Evolutionary conservation across 1,140 invertebrate genomes (phyloP).

Genomic region (Heliconius eleuchia): DNA sequence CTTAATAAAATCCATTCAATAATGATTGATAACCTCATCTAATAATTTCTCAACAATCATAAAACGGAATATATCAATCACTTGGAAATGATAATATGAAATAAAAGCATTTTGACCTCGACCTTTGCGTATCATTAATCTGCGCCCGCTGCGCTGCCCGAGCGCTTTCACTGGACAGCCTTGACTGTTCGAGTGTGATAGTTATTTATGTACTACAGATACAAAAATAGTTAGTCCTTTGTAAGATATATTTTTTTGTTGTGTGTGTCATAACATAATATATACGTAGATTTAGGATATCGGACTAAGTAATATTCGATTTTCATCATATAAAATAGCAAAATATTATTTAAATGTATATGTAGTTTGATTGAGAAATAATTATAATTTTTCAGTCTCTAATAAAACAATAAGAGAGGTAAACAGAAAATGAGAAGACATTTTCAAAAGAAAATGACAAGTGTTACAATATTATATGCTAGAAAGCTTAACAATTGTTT

Average conservation of each 20-base stretch:
- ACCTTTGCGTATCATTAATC: slow-evolving; percentile 50
- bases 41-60: slow-evolving; percentile 35
- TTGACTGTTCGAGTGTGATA: slow-evolving; percentile 35
- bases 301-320: too few species aligned
- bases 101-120: slow-evolving; percentile 39
- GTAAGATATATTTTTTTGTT: neutral
- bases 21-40: slow-evolving; percentile 17
- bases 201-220: neutral
- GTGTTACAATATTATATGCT: too few species aligned
- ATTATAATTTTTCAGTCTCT: too few species aligned
- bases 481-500: too few species aligned
- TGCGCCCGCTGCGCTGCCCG: slow-evolving; percentile 33
- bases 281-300: too few species aligned
- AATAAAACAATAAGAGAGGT: too few species aligned
- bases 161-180: slow-evolving; percentile 48
- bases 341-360: too few species aligned
- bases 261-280: neutral
- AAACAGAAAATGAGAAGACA: too few species aligned
- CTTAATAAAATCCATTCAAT: slow-evolving; percentile 12
- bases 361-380: too few species aligned
- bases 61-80: slow-evolving; percentile 39
- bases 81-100: slow-evolving; percentile 27
- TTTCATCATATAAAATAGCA: too few species aligned
- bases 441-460: too few species aligned
- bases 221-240: neutral